Conservation (phyloP, 1,140 invertebrate genomes). For the Sarcophaga bullata region DNA sequence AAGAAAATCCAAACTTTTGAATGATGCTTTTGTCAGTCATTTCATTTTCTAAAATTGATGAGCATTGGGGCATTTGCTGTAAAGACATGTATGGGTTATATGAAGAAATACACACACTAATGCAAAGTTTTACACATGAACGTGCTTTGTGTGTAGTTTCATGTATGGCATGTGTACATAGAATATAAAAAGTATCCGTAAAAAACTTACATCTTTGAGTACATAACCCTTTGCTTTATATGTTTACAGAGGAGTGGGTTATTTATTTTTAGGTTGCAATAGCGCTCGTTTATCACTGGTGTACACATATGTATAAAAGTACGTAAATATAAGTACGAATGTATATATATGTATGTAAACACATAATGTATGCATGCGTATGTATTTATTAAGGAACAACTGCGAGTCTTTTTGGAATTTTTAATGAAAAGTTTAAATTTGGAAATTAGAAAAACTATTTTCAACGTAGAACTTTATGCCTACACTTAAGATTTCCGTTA, state of each 20-base stretch:
- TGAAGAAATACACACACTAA: background rate
- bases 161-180: background rate
- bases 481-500: background rate
- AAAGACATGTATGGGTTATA: slow-evolving; percentile 13
- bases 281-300: slow-evolving; percentile 36
- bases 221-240: slow-evolving; percentile 9
- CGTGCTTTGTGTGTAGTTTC: background rate
- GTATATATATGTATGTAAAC: background rate
- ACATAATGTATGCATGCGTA: background rate
- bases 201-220: slow-evolving; percentile 32
- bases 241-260: slow-evolving; percentile 32
- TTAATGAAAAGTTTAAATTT: slow-evolving; percentile 32
- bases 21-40: slow-evolving; percentile 40
- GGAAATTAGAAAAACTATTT: slow-evolving; percentile 41
- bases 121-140: slow-evolving; percentile 5
- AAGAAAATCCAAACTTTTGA: background rate
- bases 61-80: slow-evolving; percentile 30
- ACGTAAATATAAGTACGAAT: background rate
- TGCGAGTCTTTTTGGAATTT: slow-evolving; percentile 9
- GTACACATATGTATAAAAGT: slow-evolving; percentile 19
- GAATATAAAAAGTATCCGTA: background rate
- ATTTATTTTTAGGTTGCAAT: slow-evolving; percentile 26
- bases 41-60: slow-evolving; percentile 37
- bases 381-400: background rate
- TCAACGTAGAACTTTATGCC: background rate